These are phyloP conservation scores for Cynaeus angustus DNA, from an alignment of 2,888 invertebrate genomes.

Conservation along the genomic window DNA sequence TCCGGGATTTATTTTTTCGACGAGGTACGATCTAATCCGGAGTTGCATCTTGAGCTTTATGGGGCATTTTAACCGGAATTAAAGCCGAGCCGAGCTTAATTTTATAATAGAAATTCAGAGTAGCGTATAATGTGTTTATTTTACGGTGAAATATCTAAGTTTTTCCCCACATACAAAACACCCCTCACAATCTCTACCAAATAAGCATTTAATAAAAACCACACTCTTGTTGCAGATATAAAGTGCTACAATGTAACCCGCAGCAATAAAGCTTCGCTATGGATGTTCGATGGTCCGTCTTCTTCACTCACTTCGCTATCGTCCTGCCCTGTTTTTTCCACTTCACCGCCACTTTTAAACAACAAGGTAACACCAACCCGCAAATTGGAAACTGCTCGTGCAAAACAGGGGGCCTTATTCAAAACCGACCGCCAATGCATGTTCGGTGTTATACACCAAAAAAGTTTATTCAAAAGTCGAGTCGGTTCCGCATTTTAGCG, in stretches of 20 bases:
- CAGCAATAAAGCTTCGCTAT: constrained; percentile 66
- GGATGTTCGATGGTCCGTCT: constrained; percentile 70
- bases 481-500: too few species aligned
- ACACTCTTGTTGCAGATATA: constrained; percentile 65
- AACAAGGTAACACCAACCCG: constrained; percentile 63
- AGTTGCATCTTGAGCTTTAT: constrained; percentile 35
- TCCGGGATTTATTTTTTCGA: constrained; percentile 27
- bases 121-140: constrained; percentile 57
- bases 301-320: constrained; percentile 64
- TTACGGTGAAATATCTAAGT: constrained; percentile 51
- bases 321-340: constrained; percentile 65
- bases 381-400: constrained; percentile 48
- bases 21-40: constrained; percentile 18
- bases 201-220: constrained; percentile 48
- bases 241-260: constrained; percentile 68
- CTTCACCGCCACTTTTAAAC: constrained; percentile 68
- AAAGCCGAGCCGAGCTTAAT: constrained; percentile 52
- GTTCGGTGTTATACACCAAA: neutral
- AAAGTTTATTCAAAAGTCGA: neutral
- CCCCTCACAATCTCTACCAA: constrained; percentile 40
- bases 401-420: constrained; percentile 42
- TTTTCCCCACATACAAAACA: constrained; percentile 25
- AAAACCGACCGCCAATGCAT: constrained; percentile 10
- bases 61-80: constrained; percentile 26
- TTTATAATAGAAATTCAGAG: constrained; percentile 56